A percentile compares a stretch with the other conserved stretches of the same genome.
Evolutionary conservation across 30 jellyfish, hydroid and myxozoan species (phyloP).

Genomic region (Haliclystus octoradiatus): DNA sequence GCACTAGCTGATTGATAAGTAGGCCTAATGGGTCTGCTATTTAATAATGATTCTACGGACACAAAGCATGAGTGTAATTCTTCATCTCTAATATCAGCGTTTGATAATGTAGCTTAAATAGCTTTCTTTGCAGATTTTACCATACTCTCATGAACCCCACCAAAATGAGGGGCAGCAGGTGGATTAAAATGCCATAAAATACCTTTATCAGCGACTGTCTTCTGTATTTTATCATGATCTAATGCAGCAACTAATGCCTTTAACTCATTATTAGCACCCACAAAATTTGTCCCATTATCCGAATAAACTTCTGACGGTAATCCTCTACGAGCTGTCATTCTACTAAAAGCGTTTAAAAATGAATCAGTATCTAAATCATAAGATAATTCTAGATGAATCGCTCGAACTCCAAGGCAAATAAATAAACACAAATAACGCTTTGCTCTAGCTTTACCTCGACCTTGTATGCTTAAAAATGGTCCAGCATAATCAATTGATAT

Average conservation of each 20-base stretch:
- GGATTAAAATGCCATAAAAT: too few relatives aligned
- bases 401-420: slow-evolving; percentile 7
- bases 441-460: slow-evolving; percentile 1
- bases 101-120: slow-evolving; percentile 11
- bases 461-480: slow-evolving; percentile 7
- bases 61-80: too few relatives aligned
- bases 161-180: too few relatives aligned
- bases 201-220: too few relatives aligned
- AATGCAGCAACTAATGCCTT: too few relatives aligned
- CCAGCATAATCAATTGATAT: slow-evolving; percentile 16
- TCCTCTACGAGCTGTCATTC: neutral
- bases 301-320: too few relatives aligned
- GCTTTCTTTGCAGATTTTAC: slow-evolving; percentile 33
- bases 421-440: slow-evolving; percentile 5
- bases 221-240: too few relatives aligned
- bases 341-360: slow-evolving; percentile 4
- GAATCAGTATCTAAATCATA: slow-evolving; percentile 17
- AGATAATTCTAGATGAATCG: slow-evolving; percentile 16
- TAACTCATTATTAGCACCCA: too few relatives aligned
- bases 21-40: too few relatives aligned
- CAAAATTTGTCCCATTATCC: too few relatives aligned
- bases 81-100: slow-evolving; percentile 25
- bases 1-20: too few relatives aligned
- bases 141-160: slow-evolving; percentile 19
- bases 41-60: too few relatives aligned